phyloP scores from a whole-genome alignment of 2,113 vertebrate species.

The Pimephales promelas region DNA sequence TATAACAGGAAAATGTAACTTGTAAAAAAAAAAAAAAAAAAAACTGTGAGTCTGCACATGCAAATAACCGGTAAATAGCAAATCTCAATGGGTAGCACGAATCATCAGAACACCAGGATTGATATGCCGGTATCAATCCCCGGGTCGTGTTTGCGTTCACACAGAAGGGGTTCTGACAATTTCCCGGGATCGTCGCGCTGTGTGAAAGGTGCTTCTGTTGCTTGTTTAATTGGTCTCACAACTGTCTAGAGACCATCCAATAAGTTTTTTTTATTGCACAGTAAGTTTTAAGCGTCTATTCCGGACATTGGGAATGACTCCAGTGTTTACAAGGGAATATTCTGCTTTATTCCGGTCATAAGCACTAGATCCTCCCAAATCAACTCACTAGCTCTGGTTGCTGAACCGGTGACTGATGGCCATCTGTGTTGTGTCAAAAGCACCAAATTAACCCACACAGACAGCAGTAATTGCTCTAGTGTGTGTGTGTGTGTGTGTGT shows the following conservation, averaged over 20 bases:
- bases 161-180: no score
- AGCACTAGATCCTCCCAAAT: background rate
- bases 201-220: no score
- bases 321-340: background rate
- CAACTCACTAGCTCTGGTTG: background rate
- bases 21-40: no score
- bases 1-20: no score
- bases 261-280: background rate
- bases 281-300: background rate
- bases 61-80: no score
- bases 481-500: background rate
- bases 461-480: constrained; percentile 6
- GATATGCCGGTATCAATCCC: no score
- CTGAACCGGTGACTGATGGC: constrained; percentile 10
- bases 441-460: constrained; percentile 13
- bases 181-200: no score
- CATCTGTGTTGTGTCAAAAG: constrained; percentile 26
- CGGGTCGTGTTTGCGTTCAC: no score
- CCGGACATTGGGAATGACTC: no score
- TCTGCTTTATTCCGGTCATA: background rate
- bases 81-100: no score
- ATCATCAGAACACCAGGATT: no score
- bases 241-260: background rate
- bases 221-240: background rate
- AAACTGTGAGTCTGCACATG: no score